Percentiles rank a stretch among this genome's conserved stretches.
Conservation (phyloP, 2,797 vertebrate genomes). For the Lerista edwardsae region DNA sequence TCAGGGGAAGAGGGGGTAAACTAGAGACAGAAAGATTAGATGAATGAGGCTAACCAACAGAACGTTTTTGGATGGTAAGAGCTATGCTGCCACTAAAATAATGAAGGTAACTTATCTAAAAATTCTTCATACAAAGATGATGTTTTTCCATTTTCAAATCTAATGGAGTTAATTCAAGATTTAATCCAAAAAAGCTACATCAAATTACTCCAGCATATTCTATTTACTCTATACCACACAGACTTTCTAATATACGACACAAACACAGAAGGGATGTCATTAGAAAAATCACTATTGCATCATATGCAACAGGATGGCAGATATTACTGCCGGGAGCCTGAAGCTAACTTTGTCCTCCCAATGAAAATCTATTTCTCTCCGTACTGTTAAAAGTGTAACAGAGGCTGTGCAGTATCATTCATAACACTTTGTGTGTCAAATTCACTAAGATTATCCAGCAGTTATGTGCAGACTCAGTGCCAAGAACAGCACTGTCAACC, state of each 20-base stretch:
- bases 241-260: rapidly evolving
- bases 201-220: not conserved
- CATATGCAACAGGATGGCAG: not conserved
- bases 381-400: slow-evolving; percentile 2
- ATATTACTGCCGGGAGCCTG: not conserved
- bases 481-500: not conserved
- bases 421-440: not conserved
- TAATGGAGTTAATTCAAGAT: not conserved
- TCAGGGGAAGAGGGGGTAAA: not conserved
- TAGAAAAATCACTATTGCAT: not conserved
- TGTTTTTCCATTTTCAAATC: not conserved
- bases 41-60: not conserved
- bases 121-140: not conserved
- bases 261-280: slow-evolving; percentile 23
- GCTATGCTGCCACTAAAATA: not conserved
- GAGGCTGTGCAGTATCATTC: not conserved
- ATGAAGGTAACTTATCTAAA: not conserved
- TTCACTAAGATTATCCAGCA: slow-evolving; percentile 1
- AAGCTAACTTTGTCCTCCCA: not conserved
- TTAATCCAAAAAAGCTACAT: slow-evolving; percentile 14
- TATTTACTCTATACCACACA: rapidly evolving
- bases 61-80: slow-evolving; percentile 4
- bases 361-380: not conserved
- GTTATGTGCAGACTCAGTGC: slow-evolving; percentile 12
- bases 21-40: not conserved